Conservation (phyloP, 2,797 vertebrate genomes). For the Pseudotriccus pelzelni region DNA sequence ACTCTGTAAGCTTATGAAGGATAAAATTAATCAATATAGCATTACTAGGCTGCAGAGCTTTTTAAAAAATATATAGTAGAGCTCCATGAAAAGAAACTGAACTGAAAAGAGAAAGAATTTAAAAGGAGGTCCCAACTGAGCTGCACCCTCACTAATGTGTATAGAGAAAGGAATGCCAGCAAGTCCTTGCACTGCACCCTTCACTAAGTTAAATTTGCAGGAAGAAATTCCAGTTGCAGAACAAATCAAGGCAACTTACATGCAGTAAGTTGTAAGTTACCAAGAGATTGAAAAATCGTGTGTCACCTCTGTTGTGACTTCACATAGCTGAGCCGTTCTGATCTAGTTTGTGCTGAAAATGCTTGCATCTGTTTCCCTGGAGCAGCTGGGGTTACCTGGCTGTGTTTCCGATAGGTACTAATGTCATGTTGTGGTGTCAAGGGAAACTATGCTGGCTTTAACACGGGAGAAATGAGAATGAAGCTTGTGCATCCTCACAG, state of each 20-base stretch:
- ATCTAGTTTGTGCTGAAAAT: background rate
- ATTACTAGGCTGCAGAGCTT: background rate
- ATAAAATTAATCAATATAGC: background rate
- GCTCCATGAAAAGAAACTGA: background rate
- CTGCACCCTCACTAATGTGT: background rate
- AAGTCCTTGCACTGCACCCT: background rate
- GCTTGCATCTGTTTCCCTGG: background rate
- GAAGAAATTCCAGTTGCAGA: background rate
- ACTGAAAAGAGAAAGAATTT: background rate
- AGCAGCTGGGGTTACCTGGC: background rate
- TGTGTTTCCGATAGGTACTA: background rate
- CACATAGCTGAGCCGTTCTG: background rate
- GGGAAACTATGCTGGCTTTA: background rate
- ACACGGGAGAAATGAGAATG: background rate
- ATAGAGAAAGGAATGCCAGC: background rate
- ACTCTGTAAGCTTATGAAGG: background rate
- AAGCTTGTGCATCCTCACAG: background rate
- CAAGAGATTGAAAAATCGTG: background rate
- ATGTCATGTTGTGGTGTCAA: background rate
- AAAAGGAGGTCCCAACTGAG: background rate
- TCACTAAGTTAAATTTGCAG: background rate
- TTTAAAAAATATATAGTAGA: background rate
- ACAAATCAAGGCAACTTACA: background rate
- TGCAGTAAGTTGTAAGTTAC: background rate
- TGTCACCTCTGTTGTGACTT: background rate